These are phyloP conservation scores for Xyrauchen texanus DNA, from an alignment of 2,113 vertebrate genomes.

Conservation along the genomic window DNA sequence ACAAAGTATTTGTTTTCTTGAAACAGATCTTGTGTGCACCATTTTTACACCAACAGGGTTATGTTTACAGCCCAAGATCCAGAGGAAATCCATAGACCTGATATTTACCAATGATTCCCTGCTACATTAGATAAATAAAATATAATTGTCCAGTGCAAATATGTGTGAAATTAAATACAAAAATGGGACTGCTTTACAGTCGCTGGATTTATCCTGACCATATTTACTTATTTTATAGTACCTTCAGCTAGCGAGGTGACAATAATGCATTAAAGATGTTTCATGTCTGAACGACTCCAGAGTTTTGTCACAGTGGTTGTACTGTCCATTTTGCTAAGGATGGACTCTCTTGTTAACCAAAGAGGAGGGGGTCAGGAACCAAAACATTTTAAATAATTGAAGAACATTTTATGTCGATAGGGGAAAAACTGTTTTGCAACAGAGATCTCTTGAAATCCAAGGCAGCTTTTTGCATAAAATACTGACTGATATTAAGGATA, in stretches of 20 bases:
- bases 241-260: conserved; percentile 63
- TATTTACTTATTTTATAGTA: conserved; percentile 70
- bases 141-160: conserved; percentile 80
- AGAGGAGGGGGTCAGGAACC: neutral
- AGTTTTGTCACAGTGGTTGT: conserved; percentile 54
- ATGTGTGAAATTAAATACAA: conserved; percentile 79
- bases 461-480: conserved; percentile 77
- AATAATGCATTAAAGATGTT: conserved; percentile 67
- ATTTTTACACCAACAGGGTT: conserved; percentile 48
- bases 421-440: conserved; percentile 50
- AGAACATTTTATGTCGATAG: conserved; percentile 47
- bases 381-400: neutral
- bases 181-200: conserved; percentile 65
- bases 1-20: conserved; percentile 53
- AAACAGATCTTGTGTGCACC: conserved; percentile 48
- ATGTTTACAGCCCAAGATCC: conserved; percentile 63
- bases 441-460: conserved; percentile 64
- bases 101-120: conserved; percentile 68
- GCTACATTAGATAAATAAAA: conserved; percentile 75
- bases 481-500: conserved; percentile 63
- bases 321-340: conserved; percentile 52
- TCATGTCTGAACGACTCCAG: conserved; percentile 65
- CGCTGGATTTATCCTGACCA: conserved; percentile 64
- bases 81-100: conserved; percentile 55
- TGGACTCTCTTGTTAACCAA: conserved; percentile 50